Conservation (phyloP, 2,113 vertebrate species). For the Pachycephala philippinensis region DNA sequence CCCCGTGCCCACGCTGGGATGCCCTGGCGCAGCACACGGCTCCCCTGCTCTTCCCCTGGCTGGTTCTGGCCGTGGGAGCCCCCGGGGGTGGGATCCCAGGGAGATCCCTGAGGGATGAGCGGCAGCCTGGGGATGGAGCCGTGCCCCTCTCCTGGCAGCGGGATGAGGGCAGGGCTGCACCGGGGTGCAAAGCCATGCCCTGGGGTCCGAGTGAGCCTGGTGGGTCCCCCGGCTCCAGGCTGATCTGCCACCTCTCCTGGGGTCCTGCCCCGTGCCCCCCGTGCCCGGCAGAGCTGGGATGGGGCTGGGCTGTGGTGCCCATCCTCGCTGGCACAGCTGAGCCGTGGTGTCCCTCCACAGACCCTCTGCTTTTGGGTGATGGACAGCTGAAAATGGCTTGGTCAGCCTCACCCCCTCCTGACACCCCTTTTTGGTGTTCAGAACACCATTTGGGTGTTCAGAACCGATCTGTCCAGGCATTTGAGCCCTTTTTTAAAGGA, state of each 20-base stretch:
- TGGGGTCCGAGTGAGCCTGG: accelerated
- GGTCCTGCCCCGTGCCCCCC: background rate
- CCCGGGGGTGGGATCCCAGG: accelerated
- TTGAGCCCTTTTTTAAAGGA: background rate
- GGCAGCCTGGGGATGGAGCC: background rate
- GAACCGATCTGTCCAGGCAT: background rate
- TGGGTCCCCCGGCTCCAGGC: background rate
- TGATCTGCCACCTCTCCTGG: background rate
- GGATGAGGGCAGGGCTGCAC: background rate
- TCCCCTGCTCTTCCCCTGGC: background rate
- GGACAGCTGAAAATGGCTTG: background rate
- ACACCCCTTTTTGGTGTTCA: too few relatives aligned
- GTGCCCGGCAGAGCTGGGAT: accelerated
- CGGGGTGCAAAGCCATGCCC: accelerated
- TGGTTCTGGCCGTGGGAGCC: accelerated
- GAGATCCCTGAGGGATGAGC: accelerated
- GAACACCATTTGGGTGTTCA: background rate
- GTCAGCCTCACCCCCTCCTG: background rate
- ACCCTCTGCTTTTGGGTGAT: background rate
- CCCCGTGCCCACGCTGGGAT: accelerated
- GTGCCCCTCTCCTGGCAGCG: background rate
- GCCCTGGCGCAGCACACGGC: accelerated
- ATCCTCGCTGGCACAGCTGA: background rate
- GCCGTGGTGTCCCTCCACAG: accelerated
- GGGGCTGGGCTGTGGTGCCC: background rate